Percentiles rank a stretch among this genome's conserved stretches.
Evolutionary conservation across 2,888 invertebrate species (phyloP).

Genomic region (Volucella zonaria): DNA sequence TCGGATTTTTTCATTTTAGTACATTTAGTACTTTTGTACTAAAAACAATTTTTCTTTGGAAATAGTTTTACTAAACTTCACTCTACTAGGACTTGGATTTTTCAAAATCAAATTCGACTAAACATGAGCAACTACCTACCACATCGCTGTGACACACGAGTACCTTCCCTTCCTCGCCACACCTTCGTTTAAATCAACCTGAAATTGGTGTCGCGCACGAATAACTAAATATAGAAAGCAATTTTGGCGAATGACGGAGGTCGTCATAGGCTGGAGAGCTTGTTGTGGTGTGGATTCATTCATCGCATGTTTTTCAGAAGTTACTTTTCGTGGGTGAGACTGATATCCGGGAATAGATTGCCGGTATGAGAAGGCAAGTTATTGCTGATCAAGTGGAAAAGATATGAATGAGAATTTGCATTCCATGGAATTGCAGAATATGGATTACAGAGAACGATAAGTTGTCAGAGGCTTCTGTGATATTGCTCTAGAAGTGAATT

Average conservation of each 20-base stretch:
- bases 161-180: background rate
- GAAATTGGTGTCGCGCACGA: constrained; percentile 60
- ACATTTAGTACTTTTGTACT: too few relatives aligned
- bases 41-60: too few relatives aligned
- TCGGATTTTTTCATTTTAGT: too few relatives aligned
- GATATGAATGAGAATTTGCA: constrained; percentile 30
- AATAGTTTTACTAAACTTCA: too few relatives aligned
- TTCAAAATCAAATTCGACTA: too few relatives aligned
- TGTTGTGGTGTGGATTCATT: constrained; percentile 10
- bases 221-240: constrained; percentile 54
- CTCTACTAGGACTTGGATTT: too few relatives aligned
- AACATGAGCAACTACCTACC: too few relatives aligned
- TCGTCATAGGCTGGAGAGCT: constrained; percentile 5
- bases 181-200: constrained; percentile 12
- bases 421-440: background rate
- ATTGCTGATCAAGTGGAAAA: constrained; percentile 43
- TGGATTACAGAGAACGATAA: too few relatives aligned
- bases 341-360: constrained; percentile 51
- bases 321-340: constrained; percentile 36
- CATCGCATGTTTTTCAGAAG: constrained; percentile 27
- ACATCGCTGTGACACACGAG: too few relatives aligned
- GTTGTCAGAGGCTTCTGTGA: too few relatives aligned
- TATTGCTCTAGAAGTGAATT: too few relatives aligned
- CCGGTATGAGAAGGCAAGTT: constrained; percentile 45
- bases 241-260: constrained; percentile 25